Percentiles rank a stretch among this genome's conserved stretches.
Conservation (phyloP, 2,888 invertebrate genomes). For the Eupithecia dodoneata region DNA sequence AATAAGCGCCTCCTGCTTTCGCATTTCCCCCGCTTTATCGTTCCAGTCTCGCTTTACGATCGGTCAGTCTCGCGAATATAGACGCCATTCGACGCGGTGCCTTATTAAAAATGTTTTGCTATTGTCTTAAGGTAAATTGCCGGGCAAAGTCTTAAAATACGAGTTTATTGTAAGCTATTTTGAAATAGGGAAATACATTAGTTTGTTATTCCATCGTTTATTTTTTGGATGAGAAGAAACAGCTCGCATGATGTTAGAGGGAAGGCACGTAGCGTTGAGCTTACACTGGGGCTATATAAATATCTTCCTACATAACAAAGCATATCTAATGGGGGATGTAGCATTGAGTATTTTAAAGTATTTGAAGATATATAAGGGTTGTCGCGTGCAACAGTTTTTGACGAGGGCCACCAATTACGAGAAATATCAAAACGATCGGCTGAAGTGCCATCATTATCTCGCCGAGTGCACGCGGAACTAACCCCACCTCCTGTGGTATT, state of each 20-base stretch:
- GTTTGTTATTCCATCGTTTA: background rate
- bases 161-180: background rate
- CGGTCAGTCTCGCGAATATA: conserved; percentile 47
- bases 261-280: background rate
- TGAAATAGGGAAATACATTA: background rate
- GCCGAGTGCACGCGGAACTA: conserved; percentile 59
- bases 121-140: conserved; percentile 27
- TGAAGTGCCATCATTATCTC: conserved; percentile 84
- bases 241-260: background rate
- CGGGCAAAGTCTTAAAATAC: background rate
- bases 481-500: conserved; percentile 60
- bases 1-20: conserved; percentile 63
- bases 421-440: conserved; percentile 78
- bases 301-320: background rate
- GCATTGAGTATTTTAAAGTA: background rate
- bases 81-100: conserved; percentile 60
- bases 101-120: conserved; percentile 68
- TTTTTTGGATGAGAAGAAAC: background rate
- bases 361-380: conserved; percentile 64
- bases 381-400: conserved; percentile 81
- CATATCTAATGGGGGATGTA: background rate
- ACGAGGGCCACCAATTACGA: conserved; percentile 81
- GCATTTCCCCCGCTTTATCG: conserved; percentile 55
- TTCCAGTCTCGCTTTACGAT: conserved; percentile 53
- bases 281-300: background rate